Base-by-base conservation (phyloP, 2,797 vertebrate species). In the Varecia variegata region DNA sequence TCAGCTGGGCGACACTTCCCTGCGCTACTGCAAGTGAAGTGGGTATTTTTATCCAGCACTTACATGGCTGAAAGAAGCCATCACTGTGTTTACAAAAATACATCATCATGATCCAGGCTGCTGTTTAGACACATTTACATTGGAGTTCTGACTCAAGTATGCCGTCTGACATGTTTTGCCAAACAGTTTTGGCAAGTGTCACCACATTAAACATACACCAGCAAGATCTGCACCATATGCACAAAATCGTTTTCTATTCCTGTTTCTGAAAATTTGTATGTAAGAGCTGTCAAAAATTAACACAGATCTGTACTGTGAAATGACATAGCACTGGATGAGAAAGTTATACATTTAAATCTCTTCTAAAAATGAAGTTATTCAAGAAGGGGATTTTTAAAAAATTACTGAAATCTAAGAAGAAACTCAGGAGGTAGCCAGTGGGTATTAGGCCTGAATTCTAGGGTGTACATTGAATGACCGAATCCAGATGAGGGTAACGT, bases 81-180 rank as follows among this genome's bases (percentile, higher is more conserved):
- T 97, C 97, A 98, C 98, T 93, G 52, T 97, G 98, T 97, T 98
- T 98, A 98, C 98, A 98, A 98, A 98, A 98, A 98, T 97, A 98
- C 96, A 98, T 92, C 98, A 47, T 85, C 58, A 79, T 97, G 98
- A 97, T 96, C 97, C 97, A 95, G 92, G 98, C 88, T 0, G 96
- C 95, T 32, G 89, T 97, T 95, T 96, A 96, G 97, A 98, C 97
- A 98, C 97, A 84, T 97, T 97, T 73, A 92, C 95, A 87, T 94
- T 73, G 89, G 93, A 74, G 93, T 73, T 95, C 84, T 93, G 95
- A 96, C 94, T 96, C 52, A 58, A 88, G 93, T 74, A 90, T 98
- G 94, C 97, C 95, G 97, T 94, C 38, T 97, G 96, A 95, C 97
- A 97, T 96, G 93, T 98, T 98, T 97, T 98, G 98, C 97, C 98